Evolutionary conservation across 1,140 invertebrate genomes (phyloP).

Genomic region (Sminthurinus signatus): DNA sequence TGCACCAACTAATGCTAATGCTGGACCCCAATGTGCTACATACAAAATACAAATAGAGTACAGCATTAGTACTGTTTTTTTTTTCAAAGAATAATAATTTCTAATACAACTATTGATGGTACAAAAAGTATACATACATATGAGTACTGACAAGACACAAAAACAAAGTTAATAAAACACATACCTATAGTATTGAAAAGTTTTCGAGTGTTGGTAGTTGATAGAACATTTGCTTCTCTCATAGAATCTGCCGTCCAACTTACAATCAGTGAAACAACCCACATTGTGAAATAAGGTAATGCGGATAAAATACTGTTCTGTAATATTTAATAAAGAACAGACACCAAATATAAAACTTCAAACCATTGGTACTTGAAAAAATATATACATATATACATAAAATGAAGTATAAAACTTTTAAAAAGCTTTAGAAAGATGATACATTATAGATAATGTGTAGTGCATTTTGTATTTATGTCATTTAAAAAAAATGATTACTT

Average conservation of each 20-base stretch:
- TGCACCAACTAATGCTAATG: constrained; percentile 69
- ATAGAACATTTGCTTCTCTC: constrained; percentile 51
- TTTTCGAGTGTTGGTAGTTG: constrained; percentile 58
- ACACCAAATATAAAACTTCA: not conserved
- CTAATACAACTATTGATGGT: too few species aligned
- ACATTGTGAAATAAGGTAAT: constrained; percentile 65
- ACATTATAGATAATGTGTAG: too few species aligned
- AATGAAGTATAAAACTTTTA: constrained; percentile 4
- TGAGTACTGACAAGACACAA: too few species aligned
- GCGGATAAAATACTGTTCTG: constrained; percentile 60
- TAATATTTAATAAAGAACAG: not conserved
- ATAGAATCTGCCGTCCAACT: constrained; percentile 63
- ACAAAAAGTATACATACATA: too few species aligned
- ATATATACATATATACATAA: not conserved
- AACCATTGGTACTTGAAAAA: not conserved
- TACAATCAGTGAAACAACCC: constrained; percentile 60
- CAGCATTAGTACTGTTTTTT: too few species aligned
- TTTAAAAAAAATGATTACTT: constrained; percentile 18
- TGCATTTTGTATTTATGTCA: too few species aligned
- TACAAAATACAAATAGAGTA: too few species aligned
- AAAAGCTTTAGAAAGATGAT: too few species aligned
- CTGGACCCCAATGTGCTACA: constrained; percentile 63
- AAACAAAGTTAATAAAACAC: constrained; percentile 24
- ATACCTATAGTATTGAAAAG: constrained; percentile 65
- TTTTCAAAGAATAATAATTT: too few species aligned